Evolutionary conservation across 2,888 invertebrate species (phyloP).

Genomic region (Patella caerulea): DNA sequence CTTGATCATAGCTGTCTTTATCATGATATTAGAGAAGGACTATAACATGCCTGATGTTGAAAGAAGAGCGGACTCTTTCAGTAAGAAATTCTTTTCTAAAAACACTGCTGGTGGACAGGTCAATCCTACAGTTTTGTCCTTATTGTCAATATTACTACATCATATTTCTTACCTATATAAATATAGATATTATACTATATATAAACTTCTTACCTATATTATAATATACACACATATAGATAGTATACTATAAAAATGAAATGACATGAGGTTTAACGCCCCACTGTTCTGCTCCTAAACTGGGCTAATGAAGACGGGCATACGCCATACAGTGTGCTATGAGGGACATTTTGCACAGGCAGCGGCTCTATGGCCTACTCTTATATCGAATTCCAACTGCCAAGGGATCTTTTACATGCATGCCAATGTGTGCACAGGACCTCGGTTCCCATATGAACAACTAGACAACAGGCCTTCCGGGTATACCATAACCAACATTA

Average conservation of each 20-base stretch:
- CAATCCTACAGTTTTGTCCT: slow-evolving; percentile 86
- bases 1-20: slow-evolving; percentile 28
- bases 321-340: too few relatives aligned
- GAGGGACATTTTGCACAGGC: too few relatives aligned
- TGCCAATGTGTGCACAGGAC: too few relatives aligned
- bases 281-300: too few relatives aligned
- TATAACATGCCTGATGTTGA: slow-evolving; percentile 31
- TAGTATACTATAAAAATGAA: too few relatives aligned
- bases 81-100: slow-evolving; percentile 78
- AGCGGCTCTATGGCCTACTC: too few relatives aligned
- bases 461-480: not conserved
- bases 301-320: too few relatives aligned
- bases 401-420: too few relatives aligned
- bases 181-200: not conserved
- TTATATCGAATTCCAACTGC: too few relatives aligned
- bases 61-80: slow-evolving; percentile 58
- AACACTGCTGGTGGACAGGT: slow-evolving; percentile 93
- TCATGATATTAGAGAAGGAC: not conserved
- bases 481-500: not conserved
- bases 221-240: not conserved
- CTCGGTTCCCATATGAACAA: not conserved
- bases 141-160: slow-evolving; percentile 89
- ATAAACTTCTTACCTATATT: not conserved
- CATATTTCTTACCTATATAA: slow-evolving; percentile 77
- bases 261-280: too few relatives aligned